These are phyloP conservation scores for Mimas tiliae DNA, from an alignment of 2,888 invertebrate species.

Conservation along the genomic window DNA sequence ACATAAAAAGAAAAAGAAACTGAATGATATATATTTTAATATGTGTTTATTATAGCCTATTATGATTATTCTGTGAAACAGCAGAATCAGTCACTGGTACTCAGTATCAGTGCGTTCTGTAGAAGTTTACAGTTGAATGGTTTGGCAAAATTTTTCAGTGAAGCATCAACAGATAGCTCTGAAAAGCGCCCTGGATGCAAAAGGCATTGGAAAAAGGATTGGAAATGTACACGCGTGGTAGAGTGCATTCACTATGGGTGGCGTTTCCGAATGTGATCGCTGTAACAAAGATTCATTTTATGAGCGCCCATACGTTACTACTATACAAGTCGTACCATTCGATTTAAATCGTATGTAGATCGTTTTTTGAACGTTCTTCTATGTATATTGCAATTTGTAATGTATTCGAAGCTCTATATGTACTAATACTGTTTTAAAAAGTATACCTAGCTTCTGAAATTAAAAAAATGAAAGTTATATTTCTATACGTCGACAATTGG, in stretches of 20 bases:
- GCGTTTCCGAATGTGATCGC: constrained; percentile 55
- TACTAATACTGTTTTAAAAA: too few species aligned
- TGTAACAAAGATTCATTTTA: constrained; percentile 46
- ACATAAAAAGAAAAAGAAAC: too few species aligned
- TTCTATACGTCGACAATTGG: too few species aligned
- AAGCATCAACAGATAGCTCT: constrained; percentile 55
- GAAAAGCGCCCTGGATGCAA: constrained; percentile 58
- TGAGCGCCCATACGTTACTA: constrained; percentile 32
- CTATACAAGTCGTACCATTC: background rate
- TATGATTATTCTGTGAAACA: background rate
- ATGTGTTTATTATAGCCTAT: too few species aligned
- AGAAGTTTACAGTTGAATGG: constrained; percentile 57
- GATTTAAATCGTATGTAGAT: constrained; percentile 1
- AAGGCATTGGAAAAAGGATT: constrained; percentile 61
- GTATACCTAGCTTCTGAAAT: too few species aligned
- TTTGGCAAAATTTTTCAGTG: constrained; percentile 60
- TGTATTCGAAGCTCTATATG: too few species aligned
- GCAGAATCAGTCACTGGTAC: constrained; percentile 7
- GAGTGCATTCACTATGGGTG: constrained; percentile 68
- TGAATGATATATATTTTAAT: too few species aligned
- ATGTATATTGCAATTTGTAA: too few species aligned
- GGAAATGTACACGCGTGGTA: constrained; percentile 56
- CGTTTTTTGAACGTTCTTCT: background rate
- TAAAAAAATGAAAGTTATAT: too few species aligned
- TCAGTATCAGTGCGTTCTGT: constrained; percentile 43